phyloP scores from a whole-genome alignment of 64 coral and sea anemone genomes.

The Dendronephthya gigantea region DNA sequence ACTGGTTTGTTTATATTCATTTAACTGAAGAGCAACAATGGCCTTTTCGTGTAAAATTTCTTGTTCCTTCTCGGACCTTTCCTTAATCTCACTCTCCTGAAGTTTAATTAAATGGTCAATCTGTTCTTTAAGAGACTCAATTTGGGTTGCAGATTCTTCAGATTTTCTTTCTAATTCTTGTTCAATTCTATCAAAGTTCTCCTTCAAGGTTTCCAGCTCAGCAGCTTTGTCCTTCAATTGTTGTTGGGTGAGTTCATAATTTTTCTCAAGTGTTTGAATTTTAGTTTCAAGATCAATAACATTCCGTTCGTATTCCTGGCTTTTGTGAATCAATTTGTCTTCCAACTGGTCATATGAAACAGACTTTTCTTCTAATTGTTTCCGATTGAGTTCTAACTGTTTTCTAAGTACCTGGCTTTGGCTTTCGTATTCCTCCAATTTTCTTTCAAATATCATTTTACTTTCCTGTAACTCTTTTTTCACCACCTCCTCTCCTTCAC shows the following conservation, averaged over 20 bases:
- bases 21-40: conserved; percentile 15
- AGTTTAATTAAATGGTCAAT: not conserved
- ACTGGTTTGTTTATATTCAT: conserved; percentile 22
- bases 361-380: not conserved
- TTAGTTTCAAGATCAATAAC: not conserved
- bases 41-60: conserved; percentile 2
- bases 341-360: not conserved
- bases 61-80: not conserved
- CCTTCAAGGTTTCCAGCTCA: not conserved
- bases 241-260: not conserved
- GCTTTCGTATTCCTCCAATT: not conserved
- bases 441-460: not conserved
- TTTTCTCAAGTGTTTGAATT: conserved; percentile 7
- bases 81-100: not conserved
- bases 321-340: conserved; percentile 4
- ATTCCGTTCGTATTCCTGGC: not conserved
- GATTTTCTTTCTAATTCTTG: not conserved
- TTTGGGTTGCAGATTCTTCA: not conserved
- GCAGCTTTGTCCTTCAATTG: not conserved
- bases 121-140: conserved; percentile 4
- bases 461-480: not conserved
- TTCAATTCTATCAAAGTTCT: conserved; percentile 9
- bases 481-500: not conserved
- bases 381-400: not conserved
- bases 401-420: not conserved